Conservation (phyloP, 2,888 invertebrate genomes). For the Heterodera filipjevi region DNA sequence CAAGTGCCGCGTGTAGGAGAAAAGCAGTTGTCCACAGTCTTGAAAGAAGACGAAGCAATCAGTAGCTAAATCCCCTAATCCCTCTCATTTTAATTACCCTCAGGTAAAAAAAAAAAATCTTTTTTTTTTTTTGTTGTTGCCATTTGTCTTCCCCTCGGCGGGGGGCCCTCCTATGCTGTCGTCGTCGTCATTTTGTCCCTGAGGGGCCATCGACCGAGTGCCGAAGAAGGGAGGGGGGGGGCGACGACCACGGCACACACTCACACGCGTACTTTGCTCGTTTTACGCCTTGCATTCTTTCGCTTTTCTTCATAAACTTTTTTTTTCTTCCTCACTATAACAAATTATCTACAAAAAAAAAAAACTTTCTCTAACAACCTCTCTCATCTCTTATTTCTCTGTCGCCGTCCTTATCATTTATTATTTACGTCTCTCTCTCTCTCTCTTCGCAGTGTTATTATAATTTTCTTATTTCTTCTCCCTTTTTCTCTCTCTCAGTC, state of each 20-base stretch:
- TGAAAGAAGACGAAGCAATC: too few relatives aligned
- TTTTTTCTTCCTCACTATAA: constrained; percentile 17
- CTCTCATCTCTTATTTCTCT: neutral
- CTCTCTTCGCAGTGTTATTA: too few relatives aligned
- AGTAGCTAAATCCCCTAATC: too few relatives aligned
- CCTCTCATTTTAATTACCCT: neutral
- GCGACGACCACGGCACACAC: neutral
- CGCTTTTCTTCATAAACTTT: neutral
- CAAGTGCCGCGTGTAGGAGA: too few relatives aligned
- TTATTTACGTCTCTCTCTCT: neutral
- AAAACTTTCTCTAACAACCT: neutral
- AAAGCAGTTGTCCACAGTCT: too few relatives aligned
- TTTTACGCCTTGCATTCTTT: neutral
- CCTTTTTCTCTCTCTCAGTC: neutral
- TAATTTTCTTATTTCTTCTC: neutral
- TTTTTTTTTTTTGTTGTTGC: neutral
- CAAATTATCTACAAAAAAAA: too few relatives aligned
- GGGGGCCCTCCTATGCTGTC: too few relatives aligned
- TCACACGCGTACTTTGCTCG: too few relatives aligned
- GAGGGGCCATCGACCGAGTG: neutral
- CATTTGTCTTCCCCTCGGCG: neutral
- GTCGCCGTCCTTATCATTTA: neutral
- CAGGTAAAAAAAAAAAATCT: too few relatives aligned
- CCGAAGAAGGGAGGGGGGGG: neutral
- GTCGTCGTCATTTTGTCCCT: too few relatives aligned